These are phyloP conservation scores for Tribolium madens DNA, from an alignment of 1,140 invertebrate genomes.

Conservation along the genomic window DNA sequence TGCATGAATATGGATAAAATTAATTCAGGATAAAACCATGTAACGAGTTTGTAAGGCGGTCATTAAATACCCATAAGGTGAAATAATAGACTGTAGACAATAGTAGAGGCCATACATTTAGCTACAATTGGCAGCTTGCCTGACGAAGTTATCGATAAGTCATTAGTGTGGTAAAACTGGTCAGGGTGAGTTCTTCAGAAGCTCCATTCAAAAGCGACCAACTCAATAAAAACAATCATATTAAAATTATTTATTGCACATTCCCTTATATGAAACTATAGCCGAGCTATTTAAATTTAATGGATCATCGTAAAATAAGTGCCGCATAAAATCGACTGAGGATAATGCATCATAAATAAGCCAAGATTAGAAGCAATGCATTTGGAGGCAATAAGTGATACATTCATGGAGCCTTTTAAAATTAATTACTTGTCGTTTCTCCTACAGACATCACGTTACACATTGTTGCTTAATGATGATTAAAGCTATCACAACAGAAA, in stretches of 20 bases:
- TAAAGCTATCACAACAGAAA: conserved; percentile 32
- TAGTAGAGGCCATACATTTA: conserved; percentile 22
- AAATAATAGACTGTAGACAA: conserved; percentile 39
- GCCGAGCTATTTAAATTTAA: conserved; percentile 26
- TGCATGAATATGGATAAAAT: conserved; percentile 35
- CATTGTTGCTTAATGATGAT: conserved; percentile 42
- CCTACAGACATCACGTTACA: conserved; percentile 18
- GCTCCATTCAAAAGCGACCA: background rate
- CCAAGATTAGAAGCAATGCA: conserved; percentile 26
- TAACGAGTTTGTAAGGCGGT: conserved; percentile 40
- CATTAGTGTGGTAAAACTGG: conserved; percentile 29
- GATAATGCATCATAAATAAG: conserved; percentile 28
- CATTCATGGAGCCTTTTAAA: conserved; percentile 21
- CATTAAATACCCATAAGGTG: conserved; percentile 44
- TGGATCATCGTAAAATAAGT: conserved; percentile 15
- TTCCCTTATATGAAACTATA: conserved; percentile 17
- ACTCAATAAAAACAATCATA: conserved; percentile 23
- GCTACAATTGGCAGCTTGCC: conserved; percentile 42
- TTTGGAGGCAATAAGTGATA: conserved; percentile 26
- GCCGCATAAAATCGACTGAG: conserved; percentile 4
- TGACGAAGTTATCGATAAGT: conserved; percentile 44
- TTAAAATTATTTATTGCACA: conserved; percentile 37
- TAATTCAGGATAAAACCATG: conserved; percentile 28
- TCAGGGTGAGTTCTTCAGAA: conserved; percentile 9
- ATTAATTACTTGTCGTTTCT: conserved; percentile 24